Conservation (phyloP, 2,113 vertebrate species). For the Anguilla rostrata region DNA sequence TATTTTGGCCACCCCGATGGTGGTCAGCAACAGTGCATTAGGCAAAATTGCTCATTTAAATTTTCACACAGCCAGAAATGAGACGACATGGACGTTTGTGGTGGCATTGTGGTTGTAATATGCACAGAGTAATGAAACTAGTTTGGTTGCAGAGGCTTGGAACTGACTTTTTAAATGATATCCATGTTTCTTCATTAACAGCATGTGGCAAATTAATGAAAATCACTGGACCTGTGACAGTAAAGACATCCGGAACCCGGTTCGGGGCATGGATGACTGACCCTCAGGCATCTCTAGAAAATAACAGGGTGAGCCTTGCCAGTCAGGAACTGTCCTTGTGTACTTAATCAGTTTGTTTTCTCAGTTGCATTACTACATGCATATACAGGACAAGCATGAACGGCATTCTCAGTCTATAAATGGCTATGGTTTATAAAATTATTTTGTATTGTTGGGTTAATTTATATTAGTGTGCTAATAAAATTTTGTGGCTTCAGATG, state of each 20-base stretch:
- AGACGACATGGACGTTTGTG: too few relatives aligned
- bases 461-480: neutral
- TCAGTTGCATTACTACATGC: neutral
- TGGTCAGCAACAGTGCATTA: too few relatives aligned
- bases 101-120: too few relatives aligned
- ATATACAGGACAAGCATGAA: neutral
- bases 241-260: slow-evolving; percentile 81
- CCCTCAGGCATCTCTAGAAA: slow-evolving; percentile 76
- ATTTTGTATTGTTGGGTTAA: too few relatives aligned
- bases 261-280: slow-evolving; percentile 87
- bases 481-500: neutral
- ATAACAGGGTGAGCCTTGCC: slow-evolving; percentile 72
- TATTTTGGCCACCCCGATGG: too few relatives aligned
- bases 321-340: neutral
- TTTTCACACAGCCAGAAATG: too few relatives aligned
- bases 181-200: slow-evolving; percentile 40
- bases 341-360: neutral
- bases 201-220: slow-evolving; percentile 86
- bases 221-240: slow-evolving; percentile 78
- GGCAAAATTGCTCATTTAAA: too few relatives aligned
- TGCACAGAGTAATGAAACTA: too few relatives aligned
- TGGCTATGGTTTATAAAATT: too few relatives aligned
- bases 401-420: neutral
- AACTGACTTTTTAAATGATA: slow-evolving; percentile 15
- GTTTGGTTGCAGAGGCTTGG: neutral